These are phyloP conservation scores for Junonia oenone DNA, from an alignment of 2,888 invertebrate species.

Conservation along the genomic window DNA sequence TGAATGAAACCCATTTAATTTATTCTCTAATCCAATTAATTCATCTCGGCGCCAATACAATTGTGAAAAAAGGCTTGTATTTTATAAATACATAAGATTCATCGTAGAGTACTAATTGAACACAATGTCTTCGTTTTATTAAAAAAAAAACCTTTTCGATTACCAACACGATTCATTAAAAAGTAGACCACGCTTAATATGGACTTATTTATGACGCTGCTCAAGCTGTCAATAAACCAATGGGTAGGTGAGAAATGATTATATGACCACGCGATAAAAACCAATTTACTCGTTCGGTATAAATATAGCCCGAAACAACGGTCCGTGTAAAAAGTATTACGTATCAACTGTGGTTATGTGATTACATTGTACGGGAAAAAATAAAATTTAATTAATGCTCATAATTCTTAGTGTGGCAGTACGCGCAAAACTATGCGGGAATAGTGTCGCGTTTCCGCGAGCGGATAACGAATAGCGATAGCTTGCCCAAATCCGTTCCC, in stretches of 20 bases:
- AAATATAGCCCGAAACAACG: constrained; percentile 9
- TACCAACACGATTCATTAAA: constrained; percentile 15
- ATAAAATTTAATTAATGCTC: not conserved
- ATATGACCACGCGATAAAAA: constrained; percentile 7
- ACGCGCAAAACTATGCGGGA: constrained; percentile 12
- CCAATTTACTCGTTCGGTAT: constrained; percentile 9
- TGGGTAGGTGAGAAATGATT: constrained; percentile 16
- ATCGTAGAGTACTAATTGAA: not conserved
- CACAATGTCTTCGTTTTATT: not conserved
- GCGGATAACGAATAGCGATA: constrained; percentile 22
- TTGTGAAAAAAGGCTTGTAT: not conserved
- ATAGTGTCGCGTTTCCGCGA: constrained; percentile 11
- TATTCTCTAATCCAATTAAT: not conserved
- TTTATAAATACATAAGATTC: not conserved
- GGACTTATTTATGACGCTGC: constrained; percentile 10
- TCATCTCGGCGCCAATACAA: not conserved
- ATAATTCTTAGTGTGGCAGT: not conserved
- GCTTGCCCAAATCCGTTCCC: constrained; percentile 34
- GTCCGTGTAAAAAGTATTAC: constrained; percentile 1
- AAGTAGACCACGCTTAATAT: constrained; percentile 8
- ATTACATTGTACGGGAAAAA: not conserved
- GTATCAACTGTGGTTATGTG: not conserved
- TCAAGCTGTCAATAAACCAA: constrained; percentile 17
- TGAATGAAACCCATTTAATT: constrained; percentile 25
- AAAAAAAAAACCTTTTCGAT: constrained; percentile 6